phyloP scores from a whole-genome alignment of 2,888 invertebrate genomes.

The Hylaea fasciaria region DNA sequence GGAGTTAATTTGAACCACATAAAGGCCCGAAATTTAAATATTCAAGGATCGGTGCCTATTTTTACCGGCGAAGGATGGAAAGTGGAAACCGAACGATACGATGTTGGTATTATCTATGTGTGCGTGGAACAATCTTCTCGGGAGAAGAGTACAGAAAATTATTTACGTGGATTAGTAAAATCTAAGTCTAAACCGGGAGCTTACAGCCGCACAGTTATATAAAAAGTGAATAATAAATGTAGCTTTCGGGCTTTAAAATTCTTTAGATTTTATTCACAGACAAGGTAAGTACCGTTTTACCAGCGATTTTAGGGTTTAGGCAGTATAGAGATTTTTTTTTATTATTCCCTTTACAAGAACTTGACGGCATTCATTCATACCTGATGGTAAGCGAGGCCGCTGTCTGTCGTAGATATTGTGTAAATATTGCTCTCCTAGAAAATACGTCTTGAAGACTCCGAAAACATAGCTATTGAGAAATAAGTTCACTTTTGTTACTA shows the following conservation, averaged over 20 bases:
- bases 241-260: not conserved
- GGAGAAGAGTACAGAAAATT: conserved; percentile 1
- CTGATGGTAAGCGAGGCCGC: too few species aligned
- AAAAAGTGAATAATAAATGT: not conserved
- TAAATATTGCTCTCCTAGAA: too few species aligned
- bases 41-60: conserved; percentile 31
- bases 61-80: conserved; percentile 24
- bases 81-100: conserved; percentile 6
- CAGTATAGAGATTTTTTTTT: too few species aligned
- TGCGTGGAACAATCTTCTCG: conserved; percentile 7
- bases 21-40: conserved; percentile 35
- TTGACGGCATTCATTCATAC: too few species aligned
- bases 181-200: not conserved
- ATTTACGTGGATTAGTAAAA: conserved; percentile 7
- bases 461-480: too few species aligned
- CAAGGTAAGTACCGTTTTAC: too few species aligned
- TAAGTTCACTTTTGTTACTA: too few species aligned
- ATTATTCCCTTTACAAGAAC: too few species aligned
- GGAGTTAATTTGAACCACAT: conserved; percentile 28
- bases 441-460: too few species aligned
- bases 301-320: too few species aligned
- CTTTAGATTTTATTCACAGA: too few species aligned
- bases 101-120: conserved; percentile 7
- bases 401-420: too few species aligned
- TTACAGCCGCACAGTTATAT: not conserved